Percentiles rank a stretch among this genome's conserved stretches.
Conservation (phyloP, 2,113 vertebrate species). For the Damaliscus lunatus region DNA sequence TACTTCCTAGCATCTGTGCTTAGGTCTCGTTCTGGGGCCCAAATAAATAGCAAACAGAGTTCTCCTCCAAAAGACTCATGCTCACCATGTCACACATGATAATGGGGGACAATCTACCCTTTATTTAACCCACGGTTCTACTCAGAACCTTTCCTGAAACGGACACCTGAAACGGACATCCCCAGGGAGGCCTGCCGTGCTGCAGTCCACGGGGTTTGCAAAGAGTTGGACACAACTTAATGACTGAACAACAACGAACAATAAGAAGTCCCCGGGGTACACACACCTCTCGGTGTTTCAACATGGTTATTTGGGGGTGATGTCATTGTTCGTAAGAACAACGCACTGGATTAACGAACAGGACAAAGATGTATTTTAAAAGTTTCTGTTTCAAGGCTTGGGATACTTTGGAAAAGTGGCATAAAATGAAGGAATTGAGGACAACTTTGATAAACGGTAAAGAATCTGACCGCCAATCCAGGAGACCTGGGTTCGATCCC, state of each 20-base stretch:
- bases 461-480: rapidly evolving
- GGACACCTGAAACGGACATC: background rate
- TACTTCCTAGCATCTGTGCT: background rate
- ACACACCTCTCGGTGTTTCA: rapidly evolving
- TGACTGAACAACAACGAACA: rapidly evolving
- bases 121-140: background rate
- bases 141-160: background rate
- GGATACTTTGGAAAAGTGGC: background rate
- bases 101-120: background rate
- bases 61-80: rapidly evolving
- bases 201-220: background rate
- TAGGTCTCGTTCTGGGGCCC: background rate
- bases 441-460: background rate
- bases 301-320: background rate
- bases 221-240: background rate
- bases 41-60: background rate
- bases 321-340: background rate
- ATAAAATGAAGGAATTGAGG: background rate
- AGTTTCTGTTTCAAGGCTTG: background rate
- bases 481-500: background rate
- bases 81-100: background rate
- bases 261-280: background rate
- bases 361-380: background rate
- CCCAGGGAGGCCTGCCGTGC: background rate
- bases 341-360: background rate